phyloP scores from a whole-genome alignment of 2,797 vertebrate genomes.

The Hyperoplus lanceolatus region DNA sequence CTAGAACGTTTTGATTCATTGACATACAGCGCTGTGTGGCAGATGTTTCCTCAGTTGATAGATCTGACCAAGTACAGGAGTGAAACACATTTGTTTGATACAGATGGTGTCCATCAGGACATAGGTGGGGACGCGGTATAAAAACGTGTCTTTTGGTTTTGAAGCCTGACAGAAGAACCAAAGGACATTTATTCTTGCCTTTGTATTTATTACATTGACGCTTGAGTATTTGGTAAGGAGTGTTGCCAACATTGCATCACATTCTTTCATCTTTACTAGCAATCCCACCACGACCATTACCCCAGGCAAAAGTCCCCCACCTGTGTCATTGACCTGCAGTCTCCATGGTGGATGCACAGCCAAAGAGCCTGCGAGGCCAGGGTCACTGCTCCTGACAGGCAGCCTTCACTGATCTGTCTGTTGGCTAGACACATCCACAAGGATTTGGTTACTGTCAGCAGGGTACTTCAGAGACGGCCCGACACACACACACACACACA shows the following conservation, averaged over 20 bases:
- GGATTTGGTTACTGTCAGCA: slow-evolving; percentile 92
- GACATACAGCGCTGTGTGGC: slow-evolving; percentile 21
- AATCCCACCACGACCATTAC: slow-evolving; percentile 23
- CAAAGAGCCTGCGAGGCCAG: slow-evolving; percentile 87
- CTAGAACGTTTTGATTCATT: slow-evolving; percentile 42
- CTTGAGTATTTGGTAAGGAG: background rate
- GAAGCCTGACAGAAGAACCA: slow-evolving; percentile 6
- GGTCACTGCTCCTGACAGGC: slow-evolving; percentile 90
- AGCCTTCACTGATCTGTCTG: slow-evolving; percentile 89
- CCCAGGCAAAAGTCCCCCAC: slow-evolving; percentile 22
- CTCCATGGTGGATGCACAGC: slow-evolving; percentile 91
- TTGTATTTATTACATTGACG: background rate
- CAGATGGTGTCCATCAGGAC: slow-evolving; percentile 9
- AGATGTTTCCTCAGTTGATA: slow-evolving; percentile 41
- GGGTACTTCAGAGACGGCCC: slow-evolving; percentile 80
- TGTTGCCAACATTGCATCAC: slow-evolving; percentile 21
- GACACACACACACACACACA: slow-evolving; percentile 24
- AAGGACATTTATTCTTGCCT: background rate
- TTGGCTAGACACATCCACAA: slow-evolving; percentile 81
- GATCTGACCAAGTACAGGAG: slow-evolving; percentile 24
- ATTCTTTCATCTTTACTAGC: slow-evolving; percentile 50
- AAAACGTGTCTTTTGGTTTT: slow-evolving; percentile 11
- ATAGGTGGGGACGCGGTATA: background rate
- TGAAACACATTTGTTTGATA: slow-evolving; percentile 32
- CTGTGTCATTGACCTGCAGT: slow-evolving; percentile 82